A percentile compares a stretch with the other conserved stretches of the same genome.
Evolutionary conservation across 2,113 vertebrate genomes (phyloP).

Genomic region (Lepisosteus osseus): DNA sequence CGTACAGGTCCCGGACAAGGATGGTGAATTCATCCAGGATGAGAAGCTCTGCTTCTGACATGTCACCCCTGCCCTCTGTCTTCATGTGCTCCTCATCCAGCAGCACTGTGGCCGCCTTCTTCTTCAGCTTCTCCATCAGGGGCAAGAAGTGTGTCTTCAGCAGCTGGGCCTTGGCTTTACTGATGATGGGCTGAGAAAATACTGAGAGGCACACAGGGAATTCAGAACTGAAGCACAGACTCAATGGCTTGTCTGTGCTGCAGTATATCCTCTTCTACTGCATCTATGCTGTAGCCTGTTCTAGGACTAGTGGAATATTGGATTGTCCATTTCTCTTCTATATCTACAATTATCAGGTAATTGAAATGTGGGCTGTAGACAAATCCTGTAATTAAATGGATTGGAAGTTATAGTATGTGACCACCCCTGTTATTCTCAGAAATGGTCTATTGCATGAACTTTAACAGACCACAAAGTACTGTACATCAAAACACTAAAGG

Average conservation of each 20-base stretch:
- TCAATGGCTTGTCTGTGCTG: not conserved
- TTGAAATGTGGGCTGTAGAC: no score
- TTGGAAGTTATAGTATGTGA: no score
- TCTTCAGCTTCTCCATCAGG: conserved; percentile 94
- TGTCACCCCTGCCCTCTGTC: conserved; percentile 89
- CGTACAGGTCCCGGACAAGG: conserved; percentile 89
- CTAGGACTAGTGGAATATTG: no score
- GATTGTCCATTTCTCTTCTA: no score
- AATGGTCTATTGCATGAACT: no score
- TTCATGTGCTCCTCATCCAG: conserved; percentile 90
- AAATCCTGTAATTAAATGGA: no score
- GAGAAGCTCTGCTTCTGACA: conserved; percentile 93
- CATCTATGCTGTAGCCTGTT: no score
- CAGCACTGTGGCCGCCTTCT: conserved; percentile 87
- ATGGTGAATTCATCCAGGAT: conserved; percentile 93
- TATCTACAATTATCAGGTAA: no score
- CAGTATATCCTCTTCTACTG: not conserved
- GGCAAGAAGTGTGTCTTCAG: conserved; percentile 93
- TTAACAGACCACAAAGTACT: no score
- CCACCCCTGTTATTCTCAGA: no score
- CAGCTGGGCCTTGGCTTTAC: conserved; percentile 86
- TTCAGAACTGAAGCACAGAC: no score
- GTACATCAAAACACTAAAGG: no score
- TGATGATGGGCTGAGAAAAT: conserved; percentile 96
- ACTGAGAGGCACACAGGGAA: conserved; percentile 56